Evolutionary conservation across 2,113 vertebrate species (phyloP), one percentile per base, ranked within the genome.

Genomic region (Gobius niger): DNA sequence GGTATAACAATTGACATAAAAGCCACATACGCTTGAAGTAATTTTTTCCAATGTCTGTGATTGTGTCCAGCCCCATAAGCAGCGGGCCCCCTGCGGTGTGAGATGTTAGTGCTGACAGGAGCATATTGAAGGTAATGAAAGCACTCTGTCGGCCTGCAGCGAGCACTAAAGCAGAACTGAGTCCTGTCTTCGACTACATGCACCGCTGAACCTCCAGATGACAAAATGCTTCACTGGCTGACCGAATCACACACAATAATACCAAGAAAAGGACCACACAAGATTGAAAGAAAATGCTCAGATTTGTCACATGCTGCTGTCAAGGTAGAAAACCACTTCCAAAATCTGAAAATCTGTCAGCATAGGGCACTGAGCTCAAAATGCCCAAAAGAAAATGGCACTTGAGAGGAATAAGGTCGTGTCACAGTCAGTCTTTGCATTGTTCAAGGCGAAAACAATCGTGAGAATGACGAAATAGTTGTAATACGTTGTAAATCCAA

Each of bases 41-140:
- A 40, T 46, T 18, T 7, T 54, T 5, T 57, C 54, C 14, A 19
- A 6, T 70, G 63, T 56, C 19, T 7, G 2, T 62, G 49, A 24
- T 50, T 63, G 52, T 71, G 67, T 76, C 78, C 63, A 61, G 75
- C 52, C 69, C 50, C 66, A 77, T 69, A 77, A 72, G 85, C 72
- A 60, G 41, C 52, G 59, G 74, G 81, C 75, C 76, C 83, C 67
- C 76, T 49, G 41, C 14, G 46, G 83, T 13, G 76, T 64, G 50
- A 61, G 77, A 80, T 82, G 87, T 87, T 89, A 88, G 75, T 90
- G 90, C 89, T 91, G 90, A 91, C 86, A 89, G 80, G 81, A 88
- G 77, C 85, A 86, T 90, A 90, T 91, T 90, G 80, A 75, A 85
- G 80, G 84, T 92, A 92, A 90, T 92, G 86, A 83, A 84, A 86